Conservation (phyloP, 2,113 vertebrate genomes). For the Monopterus albus region DNA sequence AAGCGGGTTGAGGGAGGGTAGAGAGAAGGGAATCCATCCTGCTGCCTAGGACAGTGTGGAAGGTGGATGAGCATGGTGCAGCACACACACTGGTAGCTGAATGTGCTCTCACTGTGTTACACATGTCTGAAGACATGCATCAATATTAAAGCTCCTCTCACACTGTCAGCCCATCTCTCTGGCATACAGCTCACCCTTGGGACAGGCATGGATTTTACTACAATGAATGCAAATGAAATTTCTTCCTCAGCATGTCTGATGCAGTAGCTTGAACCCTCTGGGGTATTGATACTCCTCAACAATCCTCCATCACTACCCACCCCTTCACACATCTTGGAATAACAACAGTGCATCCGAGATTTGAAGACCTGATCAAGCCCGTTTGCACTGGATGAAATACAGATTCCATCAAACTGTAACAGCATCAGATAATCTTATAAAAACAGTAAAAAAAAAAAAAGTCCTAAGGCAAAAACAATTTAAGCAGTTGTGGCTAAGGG, state of each 20-base stretch:
- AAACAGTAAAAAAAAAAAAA: constrained; percentile 37
- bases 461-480: constrained; percentile 35
- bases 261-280: constrained; percentile 41
- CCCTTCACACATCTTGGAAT: constrained; percentile 31
- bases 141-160: constrained; percentile 35
- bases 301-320: not conserved
- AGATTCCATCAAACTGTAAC: constrained; percentile 56
- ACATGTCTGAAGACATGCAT: constrained; percentile 36
- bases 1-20: constrained; percentile 29
- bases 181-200: constrained; percentile 17
- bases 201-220: constrained; percentile 39
- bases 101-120: constrained; percentile 1
- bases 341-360: constrained; percentile 54
- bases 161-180: constrained; percentile 26
- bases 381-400: constrained; percentile 64
- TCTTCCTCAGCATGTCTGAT: constrained; percentile 49
- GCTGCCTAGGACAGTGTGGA: constrained; percentile 21
- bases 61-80: not conserved
- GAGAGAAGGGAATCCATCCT: constrained; percentile 20
- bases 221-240: constrained; percentile 52
- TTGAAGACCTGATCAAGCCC: constrained; percentile 64
- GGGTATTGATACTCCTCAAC: constrained; percentile 31
- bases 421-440: constrained; percentile 56
- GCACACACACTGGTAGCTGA: not conserved
- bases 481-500: constrained; percentile 23